Evolutionary conservation across 2,113 vertebrate genomes (phyloP).

Genomic region (Pterocles burchelli): DNA sequence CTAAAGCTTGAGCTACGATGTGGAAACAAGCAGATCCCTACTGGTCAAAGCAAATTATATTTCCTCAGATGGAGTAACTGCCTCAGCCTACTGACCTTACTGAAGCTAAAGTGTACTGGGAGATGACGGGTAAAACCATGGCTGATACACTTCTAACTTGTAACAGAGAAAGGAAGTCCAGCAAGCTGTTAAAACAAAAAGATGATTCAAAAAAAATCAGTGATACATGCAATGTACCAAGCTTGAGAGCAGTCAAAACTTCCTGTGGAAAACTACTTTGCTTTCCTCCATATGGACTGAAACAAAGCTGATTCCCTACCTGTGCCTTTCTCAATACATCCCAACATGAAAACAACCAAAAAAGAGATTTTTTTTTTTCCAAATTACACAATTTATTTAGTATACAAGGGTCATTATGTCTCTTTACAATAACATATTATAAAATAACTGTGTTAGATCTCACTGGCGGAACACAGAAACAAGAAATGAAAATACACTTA

Average conservation of each 20-base stretch:
- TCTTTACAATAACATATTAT: conserved; percentile 59
- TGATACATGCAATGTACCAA: neutral
- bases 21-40: neutral
- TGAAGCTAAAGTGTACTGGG: neutral
- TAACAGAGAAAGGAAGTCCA: neutral
- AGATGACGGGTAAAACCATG: neutral
- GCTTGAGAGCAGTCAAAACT: neutral
- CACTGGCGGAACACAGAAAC: conserved; percentile 31
- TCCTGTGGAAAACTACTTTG: neutral
- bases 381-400: conserved; percentile 73
- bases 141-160: neutral
- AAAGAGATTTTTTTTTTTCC: neutral
- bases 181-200: neutral
- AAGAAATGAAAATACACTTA: conserved; percentile 10
- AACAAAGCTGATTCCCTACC: neutral
- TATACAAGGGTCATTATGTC: conserved; percentile 53
- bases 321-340: neutral
- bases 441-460: conserved; percentile 61
- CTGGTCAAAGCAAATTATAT: neutral
- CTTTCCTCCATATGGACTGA: neutral
- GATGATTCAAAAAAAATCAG: neutral
- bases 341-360: neutral
- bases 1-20: neutral
- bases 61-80: neutral
- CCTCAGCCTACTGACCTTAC: neutral